Evolutionary conservation across 64 coral and sea anemone genomes (phyloP).

Genomic region (Actinia tenebrosa): DNA sequence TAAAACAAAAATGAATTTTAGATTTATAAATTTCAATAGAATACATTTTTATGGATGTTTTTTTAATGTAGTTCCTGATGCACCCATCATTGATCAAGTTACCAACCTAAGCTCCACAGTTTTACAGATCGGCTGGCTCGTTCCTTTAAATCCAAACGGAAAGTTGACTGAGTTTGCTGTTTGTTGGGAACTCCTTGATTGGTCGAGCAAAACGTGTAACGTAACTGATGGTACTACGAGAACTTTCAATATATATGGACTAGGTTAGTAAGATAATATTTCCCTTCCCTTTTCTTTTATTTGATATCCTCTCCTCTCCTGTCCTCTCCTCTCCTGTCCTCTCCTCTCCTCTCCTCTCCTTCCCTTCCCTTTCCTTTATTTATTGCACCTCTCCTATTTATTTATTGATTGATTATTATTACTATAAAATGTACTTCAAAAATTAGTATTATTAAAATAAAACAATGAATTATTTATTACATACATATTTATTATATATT

Average conservation of each 20-base stretch:
- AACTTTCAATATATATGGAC: slow-evolving; percentile 20
- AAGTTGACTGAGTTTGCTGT: slow-evolving; percentile 27
- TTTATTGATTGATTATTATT: too few species aligned
- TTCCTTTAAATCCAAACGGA: slow-evolving; percentile 54
- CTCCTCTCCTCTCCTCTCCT: too few species aligned
- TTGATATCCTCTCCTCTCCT: not conserved
- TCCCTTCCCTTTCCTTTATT: too few species aligned
- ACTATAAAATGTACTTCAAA: too few species aligned
- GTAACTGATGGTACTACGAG: not conserved
- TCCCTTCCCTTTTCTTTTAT: not conserved
- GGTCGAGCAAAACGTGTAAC: slow-evolving; percentile 12
- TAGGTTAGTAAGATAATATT: slow-evolving; percentile 12
- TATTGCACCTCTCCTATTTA: too few species aligned
- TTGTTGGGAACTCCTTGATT: slow-evolving; percentile 37
- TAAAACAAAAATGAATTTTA: too few species aligned
- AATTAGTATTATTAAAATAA: too few species aligned
- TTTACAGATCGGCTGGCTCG: slow-evolving; percentile 41
- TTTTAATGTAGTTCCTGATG: slow-evolving; percentile 44
- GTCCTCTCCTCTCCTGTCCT: too few species aligned
- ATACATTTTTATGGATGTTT: not conserved
- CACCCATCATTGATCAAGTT: slow-evolving; percentile 30
- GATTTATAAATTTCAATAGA: too few species aligned
- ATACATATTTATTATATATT: too few species aligned
- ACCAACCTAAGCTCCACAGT: slow-evolving; percentile 16
- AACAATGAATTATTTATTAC: too few species aligned